These are phyloP conservation scores for Pteria penguin DNA, from an alignment of 2,888 invertebrate species.

Conservation along the genomic window DNA sequence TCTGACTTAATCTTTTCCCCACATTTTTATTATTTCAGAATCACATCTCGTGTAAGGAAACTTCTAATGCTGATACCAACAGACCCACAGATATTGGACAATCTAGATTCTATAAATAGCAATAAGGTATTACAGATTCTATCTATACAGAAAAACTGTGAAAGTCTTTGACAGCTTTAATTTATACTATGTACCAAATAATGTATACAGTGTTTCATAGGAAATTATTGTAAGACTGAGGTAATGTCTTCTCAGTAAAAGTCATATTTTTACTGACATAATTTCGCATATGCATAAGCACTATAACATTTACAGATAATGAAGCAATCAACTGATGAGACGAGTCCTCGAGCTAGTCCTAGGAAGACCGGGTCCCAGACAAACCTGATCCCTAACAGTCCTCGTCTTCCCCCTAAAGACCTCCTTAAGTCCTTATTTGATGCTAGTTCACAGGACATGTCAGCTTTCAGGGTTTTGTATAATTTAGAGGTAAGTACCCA, in stretches of 20 bases:
- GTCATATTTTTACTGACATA: no score
- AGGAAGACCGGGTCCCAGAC: conserved; percentile 69
- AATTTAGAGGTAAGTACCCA: conserved; percentile 81
- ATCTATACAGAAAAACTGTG: no score
- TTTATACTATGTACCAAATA: no score
- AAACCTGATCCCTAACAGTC: conserved; percentile 49
- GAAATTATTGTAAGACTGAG: no score
- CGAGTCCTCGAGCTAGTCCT: conserved; percentile 76
- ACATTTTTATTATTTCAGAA: conserved; percentile 57
- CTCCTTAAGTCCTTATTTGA: conserved; percentile 79
- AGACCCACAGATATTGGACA: conserved; percentile 80
- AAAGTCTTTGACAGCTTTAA: no score
- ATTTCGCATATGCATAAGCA: no score
- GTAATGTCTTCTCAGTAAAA: no score
- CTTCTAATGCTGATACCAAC: conserved; percentile 81
- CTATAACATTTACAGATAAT: conserved; percentile 38
- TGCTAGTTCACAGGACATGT: conserved; percentile 76
- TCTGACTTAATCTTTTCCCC: no score
- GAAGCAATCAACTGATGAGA: conserved; percentile 66
- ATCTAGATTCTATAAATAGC: conserved; percentile 78
- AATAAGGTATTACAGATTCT: conserved; percentile 74
- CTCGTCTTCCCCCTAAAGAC: conserved; percentile 68
- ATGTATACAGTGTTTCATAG: no score
- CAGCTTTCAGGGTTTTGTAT: conserved; percentile 81
- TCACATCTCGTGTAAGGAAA: conserved; percentile 79